Evolutionary conservation across 1,140 invertebrate species (phyloP), one percentile per base, ranked within the genome.

Genomic region (Agraylea sexmaculata): DNA sequence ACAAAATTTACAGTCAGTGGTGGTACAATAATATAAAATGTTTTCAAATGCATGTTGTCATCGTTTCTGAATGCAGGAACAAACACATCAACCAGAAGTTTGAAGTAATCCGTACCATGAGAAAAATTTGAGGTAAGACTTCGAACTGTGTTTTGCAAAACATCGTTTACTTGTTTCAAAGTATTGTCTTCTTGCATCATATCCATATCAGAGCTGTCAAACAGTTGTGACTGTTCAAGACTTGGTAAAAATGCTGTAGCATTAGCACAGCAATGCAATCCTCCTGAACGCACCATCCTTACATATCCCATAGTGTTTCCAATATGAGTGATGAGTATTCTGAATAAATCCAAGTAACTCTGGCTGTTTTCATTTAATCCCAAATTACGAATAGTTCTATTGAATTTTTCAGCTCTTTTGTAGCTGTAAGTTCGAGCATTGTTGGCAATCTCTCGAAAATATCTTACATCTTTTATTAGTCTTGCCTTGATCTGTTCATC

Each of bases 401-500:
- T 91, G 57, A 99, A 95, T 56, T 89, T 92, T 41, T 96, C 90
- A 4, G 93, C 94, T 53, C 87, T 69, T 49, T 94, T 89, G 60
- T 88, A 96, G 0, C 75, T 70, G 60, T 85, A 87, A 50, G 75
- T 71, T 44, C 76, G 70, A 32, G 66, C 56, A 25, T 65, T 57
- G 15, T 49, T 58, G 47, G 70, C 69, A 45, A 65, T 69, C 47
- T 82, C 78, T 49, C 75, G 72, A 46, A 78, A 76, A 52, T 66
- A 80, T 40, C 82, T 76, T 43, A 89, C 71, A 61, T 98, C 93
- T 64, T 92, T 92, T 37, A 91, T 75, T 0, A 99, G 64, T 37
- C 88, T 73, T 0, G 92, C 96, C 61, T 97, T 97, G 35, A 99
- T 96, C 51, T 95, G 91, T 64, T 99, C 95, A 63, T 99, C 93